Conservation (phyloP, 2,113 vertebrate genomes). For the Falco punctatus region DNA sequence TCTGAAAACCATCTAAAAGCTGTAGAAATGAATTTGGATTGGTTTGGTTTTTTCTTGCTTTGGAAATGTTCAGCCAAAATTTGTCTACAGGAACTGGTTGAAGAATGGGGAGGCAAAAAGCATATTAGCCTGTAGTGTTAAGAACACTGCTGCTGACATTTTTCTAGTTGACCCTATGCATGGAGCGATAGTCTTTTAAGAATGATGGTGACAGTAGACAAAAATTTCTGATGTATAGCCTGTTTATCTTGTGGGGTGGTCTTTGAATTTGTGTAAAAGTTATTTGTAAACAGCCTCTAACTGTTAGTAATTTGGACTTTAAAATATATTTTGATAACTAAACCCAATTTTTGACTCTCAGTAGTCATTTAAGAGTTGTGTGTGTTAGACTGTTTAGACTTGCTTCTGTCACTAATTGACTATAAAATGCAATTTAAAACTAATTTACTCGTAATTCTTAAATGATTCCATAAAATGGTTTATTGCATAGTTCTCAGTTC, state of each 20-base stretch:
- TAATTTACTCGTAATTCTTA: neutral
- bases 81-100: neutral
- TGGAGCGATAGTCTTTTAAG: neutral
- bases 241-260: neutral
- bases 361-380: neutral
- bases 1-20: neutral
- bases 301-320: neutral
- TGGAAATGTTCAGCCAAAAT: neutral
- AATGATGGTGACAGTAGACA: neutral
- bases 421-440: neutral
- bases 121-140: fast-evolving
- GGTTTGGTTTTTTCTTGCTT: neutral
- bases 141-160: neutral
- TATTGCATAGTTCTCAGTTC: neutral
- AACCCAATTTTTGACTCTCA: neutral
- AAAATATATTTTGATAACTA: neutral
- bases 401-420: neutral
- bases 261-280: neutral
- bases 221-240: neutral
- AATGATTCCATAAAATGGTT: neutral
- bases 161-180: neutral
- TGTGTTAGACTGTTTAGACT: neutral
- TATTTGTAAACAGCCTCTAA: neutral
- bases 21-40: neutral
- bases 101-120: fast-evolving